Conservation (phyloP, 1,140 invertebrate species). For the Heliconius himera region DNA sequence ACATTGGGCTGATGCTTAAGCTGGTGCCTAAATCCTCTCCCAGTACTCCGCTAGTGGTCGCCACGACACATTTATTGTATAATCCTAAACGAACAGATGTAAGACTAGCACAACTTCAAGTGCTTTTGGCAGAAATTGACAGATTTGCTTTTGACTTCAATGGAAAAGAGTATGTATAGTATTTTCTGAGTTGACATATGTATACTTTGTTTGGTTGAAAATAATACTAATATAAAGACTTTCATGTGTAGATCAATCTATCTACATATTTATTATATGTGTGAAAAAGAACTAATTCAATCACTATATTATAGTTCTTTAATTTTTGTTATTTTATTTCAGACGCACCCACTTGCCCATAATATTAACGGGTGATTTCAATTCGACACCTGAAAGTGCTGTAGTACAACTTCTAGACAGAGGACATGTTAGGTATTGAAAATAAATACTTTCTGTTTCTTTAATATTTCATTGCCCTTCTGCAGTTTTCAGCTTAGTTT, state of each 20-base stretch:
- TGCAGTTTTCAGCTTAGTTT: no score
- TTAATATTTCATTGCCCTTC: no score
- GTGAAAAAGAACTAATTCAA: not conserved
- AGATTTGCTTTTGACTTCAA: conserved; percentile 85
- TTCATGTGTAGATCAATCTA: no score
- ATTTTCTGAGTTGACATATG: not conserved
- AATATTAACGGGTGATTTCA: conserved; percentile 95
- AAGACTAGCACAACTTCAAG: conserved; percentile 91
- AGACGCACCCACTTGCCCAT: conserved; percentile 76
- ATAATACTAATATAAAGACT: not conserved
- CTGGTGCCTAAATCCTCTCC: conserved; percentile 82
- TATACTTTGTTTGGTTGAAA: not conserved
- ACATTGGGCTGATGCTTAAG: conserved; percentile 92
- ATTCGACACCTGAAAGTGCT: conserved; percentile 87
- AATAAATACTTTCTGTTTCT: not conserved
- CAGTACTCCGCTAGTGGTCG: conserved; percentile 86
- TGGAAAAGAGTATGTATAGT: conserved; percentile 51
- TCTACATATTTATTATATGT: not conserved
- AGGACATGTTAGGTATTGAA: conserved; percentile 83
- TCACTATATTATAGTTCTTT: not conserved
- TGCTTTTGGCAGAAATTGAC: conserved; percentile 92
- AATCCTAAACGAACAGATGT: conserved; percentile 95
- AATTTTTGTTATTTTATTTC: not conserved
- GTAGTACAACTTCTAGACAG: conserved; percentile 88
- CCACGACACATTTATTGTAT: conserved; percentile 97